phyloP scores from a whole-genome alignment of 1,140 invertebrate genomes.

The Kradibia gibbosae region DNA sequence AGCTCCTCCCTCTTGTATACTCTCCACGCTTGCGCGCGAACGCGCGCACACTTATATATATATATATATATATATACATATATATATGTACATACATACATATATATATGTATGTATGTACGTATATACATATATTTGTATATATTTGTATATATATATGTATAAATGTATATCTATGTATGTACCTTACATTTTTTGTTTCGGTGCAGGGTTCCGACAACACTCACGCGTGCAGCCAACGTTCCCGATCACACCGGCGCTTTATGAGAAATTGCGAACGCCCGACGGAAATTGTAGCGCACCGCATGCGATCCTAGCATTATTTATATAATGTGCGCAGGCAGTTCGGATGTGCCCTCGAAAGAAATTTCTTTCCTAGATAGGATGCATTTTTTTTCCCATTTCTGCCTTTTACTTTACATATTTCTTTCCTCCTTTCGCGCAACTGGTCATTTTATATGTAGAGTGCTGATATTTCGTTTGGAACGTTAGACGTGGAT shows the following conservation, averaged over 20 bases:
- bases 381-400: not conserved
- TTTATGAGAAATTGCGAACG: constrained; percentile 43
- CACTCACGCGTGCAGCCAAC: constrained; percentile 13
- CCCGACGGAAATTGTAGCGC: constrained; percentile 39
- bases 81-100: not conserved
- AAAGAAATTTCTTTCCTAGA: not conserved
- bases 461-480: too few species aligned
- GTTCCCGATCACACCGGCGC: constrained; percentile 6
- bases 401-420: too few species aligned
- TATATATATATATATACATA: constrained; percentile 6
- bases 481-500: too few species aligned
- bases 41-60: constrained; percentile 17
- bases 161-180: not conserved
- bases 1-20: constrained; percentile 32
- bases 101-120: not conserved
- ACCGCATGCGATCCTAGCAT: constrained; percentile 28
- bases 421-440: too few species aligned
- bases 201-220: not conserved
- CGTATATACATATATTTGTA: not conserved
- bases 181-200: constrained; percentile 45
- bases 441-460: too few species aligned
- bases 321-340: constrained; percentile 27
- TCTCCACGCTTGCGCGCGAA: constrained; percentile 13
- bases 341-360: not conserved
- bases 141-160: not conserved